Evolutionary conservation across 2,888 invertebrate genomes (phyloP), one percentile per base, ranked within the genome.

Genomic region (Cephus nigrinus): DNA sequence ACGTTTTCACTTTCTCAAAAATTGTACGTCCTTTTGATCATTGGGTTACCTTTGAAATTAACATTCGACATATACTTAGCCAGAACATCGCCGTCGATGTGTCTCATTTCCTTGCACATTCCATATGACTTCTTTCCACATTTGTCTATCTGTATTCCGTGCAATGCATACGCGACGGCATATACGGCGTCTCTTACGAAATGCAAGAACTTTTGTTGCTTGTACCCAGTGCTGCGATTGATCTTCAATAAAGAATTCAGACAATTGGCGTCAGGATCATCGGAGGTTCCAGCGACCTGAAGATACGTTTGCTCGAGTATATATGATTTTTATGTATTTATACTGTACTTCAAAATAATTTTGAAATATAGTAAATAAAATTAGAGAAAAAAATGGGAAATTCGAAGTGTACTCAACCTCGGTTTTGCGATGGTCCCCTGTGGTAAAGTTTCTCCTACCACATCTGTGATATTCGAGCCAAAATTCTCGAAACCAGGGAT

Each of bases 401-500:
- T 55, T 55, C 4, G 0, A 55, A 15, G 9, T 23, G 1, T 0
- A 55, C 23, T 55, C 4, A 55, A 55, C 40, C 40, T 55, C 23
- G 1, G 15, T 4, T 23, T 5, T 55, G 23, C 15, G 40, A 55
- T 75, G 76, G 30, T 12, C 73, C 12, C 3, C 31, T 15, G 31
- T 31, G 36, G 76, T 71, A 3, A 34, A 33, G 23, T 78, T 75
- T 75, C n/a, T 74, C 15, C 69, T 76, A 5, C 76, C 82, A 76
- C 89, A 88, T 33, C 82, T 85, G 83, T 92, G 90, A 83, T 92
- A 90, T 72, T 92, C 90, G 68, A 88, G 90, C 93, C 93, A 93
- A 83, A 92, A 93, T 82, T 93, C 93, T 0, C 85, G 75, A 79
- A 93, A 93, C 93, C 93, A 93, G 0, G 93, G 93, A 86, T 93